A percentile compares a stretch with the other conserved stretches of the same genome.
Evolutionary conservation across 2,113 vertebrate species (phyloP).

Genomic region (Thunnus maccoyii): DNA sequence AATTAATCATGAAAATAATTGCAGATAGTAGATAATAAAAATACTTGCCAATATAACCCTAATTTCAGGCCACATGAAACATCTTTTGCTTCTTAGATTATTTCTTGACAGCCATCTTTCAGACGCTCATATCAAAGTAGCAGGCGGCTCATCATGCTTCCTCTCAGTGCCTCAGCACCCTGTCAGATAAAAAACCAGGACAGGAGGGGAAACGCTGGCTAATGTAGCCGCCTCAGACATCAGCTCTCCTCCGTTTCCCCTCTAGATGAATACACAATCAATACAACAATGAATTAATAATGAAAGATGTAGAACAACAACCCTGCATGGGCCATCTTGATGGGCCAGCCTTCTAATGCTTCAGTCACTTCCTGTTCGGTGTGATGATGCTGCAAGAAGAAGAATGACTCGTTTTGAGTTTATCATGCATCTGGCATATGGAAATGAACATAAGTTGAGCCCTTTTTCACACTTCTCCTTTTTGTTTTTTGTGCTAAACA

Average conservation of each 20-base stretch:
- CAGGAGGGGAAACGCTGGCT: conserved; percentile 40
- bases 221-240: conserved; percentile 64
- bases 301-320: conserved; percentile 84
- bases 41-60: no score
- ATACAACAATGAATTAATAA: conserved; percentile 85
- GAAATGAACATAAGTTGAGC: neutral
- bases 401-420: conserved; percentile 37
- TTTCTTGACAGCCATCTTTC: conserved; percentile 19
- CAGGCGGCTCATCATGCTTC: conserved; percentile 19
- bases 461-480: neutral
- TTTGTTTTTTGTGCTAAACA: conserved; percentile 47
- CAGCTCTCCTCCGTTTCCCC: conserved; percentile 54
- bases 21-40: no score
- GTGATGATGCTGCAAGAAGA: conserved; percentile 22
- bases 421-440: neutral
- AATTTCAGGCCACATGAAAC: neutral
- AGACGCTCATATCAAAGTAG: conserved; percentile 30
- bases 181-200: conserved; percentile 47
- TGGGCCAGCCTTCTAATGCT: conserved; percentile 50
- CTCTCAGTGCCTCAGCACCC: conserved; percentile 20
- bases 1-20: no score
- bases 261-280: conserved; percentile 79
- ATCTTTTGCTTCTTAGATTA: neutral
- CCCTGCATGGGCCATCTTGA: conserved; percentile 67
- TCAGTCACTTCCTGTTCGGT: conserved; percentile 62